phyloP scores from a whole-genome alignment of 2,113 vertebrate genomes.

The Callospermophilus lateralis region DNA sequence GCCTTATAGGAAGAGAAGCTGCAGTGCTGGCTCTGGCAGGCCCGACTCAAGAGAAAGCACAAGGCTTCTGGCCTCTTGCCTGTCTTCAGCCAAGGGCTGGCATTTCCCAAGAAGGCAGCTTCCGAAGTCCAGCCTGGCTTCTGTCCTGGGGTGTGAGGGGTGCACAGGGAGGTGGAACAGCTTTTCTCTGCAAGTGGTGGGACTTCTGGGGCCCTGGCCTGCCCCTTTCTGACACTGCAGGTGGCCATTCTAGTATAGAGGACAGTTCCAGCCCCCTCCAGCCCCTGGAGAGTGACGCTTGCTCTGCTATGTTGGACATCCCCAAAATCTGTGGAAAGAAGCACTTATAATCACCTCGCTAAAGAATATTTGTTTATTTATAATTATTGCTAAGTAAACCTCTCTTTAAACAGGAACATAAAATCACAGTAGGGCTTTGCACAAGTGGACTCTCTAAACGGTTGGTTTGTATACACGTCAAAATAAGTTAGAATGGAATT shows the following conservation, averaged over 20 bases:
- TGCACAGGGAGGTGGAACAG: not conserved
- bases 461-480: slow-evolving; percentile 71
- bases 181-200: not conserved
- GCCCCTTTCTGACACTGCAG: not conserved
- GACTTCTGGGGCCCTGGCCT: not conserved
- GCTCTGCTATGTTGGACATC: not conserved
- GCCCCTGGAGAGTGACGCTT: rapidly evolving
- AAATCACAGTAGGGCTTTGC: slow-evolving; percentile 86
- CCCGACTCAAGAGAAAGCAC: not conserved
- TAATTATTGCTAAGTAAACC: slow-evolving; percentile 86
- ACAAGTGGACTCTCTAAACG: slow-evolving; percentile 77
- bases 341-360: slow-evolving; percentile 63
- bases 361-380: slow-evolving; percentile 84
- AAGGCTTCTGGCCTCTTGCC: rapidly evolving
- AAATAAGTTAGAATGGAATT: slow-evolving; percentile 84
- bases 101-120: not conserved
- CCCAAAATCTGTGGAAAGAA: not conserved
- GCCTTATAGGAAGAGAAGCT: not conserved
- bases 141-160: not conserved
- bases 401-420: slow-evolving; percentile 79
- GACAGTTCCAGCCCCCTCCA: rapidly evolving
- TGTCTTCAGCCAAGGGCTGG: not conserved
- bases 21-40: not conserved
- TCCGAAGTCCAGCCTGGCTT: not conserved
- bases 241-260: not conserved